Evolutionary conservation across 2,797 vertebrate species (phyloP), one percentile per base, ranked within the genome.

Genomic region (Melanogrammus aeglefinus): DNA sequence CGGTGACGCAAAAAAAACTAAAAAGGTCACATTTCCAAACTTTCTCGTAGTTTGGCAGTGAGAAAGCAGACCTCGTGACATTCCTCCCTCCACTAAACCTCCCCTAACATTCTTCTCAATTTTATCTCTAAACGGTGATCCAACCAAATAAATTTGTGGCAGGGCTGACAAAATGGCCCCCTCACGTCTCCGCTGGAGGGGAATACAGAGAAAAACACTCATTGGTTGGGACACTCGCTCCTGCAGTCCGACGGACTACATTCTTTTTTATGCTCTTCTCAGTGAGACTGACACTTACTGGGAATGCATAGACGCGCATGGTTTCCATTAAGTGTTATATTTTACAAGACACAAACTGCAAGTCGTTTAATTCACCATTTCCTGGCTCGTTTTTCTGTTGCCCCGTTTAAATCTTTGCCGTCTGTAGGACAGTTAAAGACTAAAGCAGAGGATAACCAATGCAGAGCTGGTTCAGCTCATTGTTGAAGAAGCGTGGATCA

Each of bases 21-120:
- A 39, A 85, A 87, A 87, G 81, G 84, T 86, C 82, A 79, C 72
- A 76, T 88, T 80, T 35, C 78, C 81, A 75, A 31, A 33, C 78
- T 83, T 81, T 81, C 77, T 75, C n/a, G 5, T 9, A n/a, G 29
- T 13, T 80, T 63, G 63, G 63, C 73, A 77, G 2, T 18, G 36
- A 80, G 31, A 39, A 35, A 79, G 8, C 57, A 63, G 57, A 7
- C 47, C 47, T 18, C 4, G 16, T 57, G 41, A 44, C 41, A 44
- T 44, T 44, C 66, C 33, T 41, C 9, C 39, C n/a, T n/a, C 77
- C 35, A 12, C 76, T 75, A 76, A 78, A 39, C 83, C 63, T 35
- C 75, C 57, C 57, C 66, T 73, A 69, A 18, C 69, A 24, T 41
- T 57, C 63, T 33, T 73, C 66, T 39, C 7, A 33, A 69, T 71